phyloP scores from a whole-genome alignment of 2,888 invertebrate genomes.

The Leptogaster cylindrica region DNA sequence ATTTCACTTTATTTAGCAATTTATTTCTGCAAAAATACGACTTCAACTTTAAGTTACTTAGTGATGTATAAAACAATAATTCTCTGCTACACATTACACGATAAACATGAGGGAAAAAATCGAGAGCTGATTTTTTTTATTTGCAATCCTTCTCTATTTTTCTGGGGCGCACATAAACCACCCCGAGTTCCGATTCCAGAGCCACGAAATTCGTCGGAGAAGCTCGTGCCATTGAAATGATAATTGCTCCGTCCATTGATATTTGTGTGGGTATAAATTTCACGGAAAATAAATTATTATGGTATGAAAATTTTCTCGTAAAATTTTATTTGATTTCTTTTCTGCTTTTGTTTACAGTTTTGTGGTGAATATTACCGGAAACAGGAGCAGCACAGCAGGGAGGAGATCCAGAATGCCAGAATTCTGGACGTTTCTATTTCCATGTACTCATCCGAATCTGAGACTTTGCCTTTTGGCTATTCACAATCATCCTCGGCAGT shows the following conservation, averaged over 20 bases:
- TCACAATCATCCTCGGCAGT: no score
- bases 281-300: conserved; percentile 48
- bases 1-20: no score
- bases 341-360: conserved; percentile 46
- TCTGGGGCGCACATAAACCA: conserved; percentile 3
- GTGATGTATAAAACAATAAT: no score
- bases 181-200: background rate
- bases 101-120: no score
- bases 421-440: background rate
- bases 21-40: no score
- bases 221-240: conserved; percentile 23
- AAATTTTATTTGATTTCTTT: conserved; percentile 47
- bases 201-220: background rate
- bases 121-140: no score
- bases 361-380: conserved; percentile 47
- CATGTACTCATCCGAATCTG: conserved; percentile 3
- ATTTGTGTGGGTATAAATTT: conserved; percentile 43
- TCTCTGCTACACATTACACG: no score
- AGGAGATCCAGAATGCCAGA: background rate
- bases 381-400: conserved; percentile 12
- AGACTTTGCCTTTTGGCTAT: background rate
- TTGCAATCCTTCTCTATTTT: no score
- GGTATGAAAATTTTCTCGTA: conserved; percentile 46
- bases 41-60: no score
- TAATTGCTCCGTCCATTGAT: conserved; percentile 35